Base-by-base conservation (phyloP, 2,113 vertebrate genomes). In the Cyprinodon brontotheroides region DNA sequence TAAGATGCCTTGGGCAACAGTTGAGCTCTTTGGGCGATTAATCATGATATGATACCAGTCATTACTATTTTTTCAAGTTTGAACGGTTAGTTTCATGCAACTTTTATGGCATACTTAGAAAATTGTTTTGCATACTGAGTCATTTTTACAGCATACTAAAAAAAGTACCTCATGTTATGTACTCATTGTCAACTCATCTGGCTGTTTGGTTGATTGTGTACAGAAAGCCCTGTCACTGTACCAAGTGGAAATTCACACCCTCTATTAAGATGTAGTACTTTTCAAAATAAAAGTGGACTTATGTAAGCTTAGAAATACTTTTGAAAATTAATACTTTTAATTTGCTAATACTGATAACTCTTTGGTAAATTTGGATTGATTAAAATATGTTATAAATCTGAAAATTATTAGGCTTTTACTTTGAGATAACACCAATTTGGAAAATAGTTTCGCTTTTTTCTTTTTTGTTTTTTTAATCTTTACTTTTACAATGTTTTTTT, bases 201-300 rank as follows among this genome's bases (percentile, higher is more conserved):
- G 37, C 37, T 43, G 50, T 65, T 70, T 53, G 10, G 0, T 1
- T 43, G 6, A 78, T 57, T 47, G 17, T 62, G 15, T 47, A 20
- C 15, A 48, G 38, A 41, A 13, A 41, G 2, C 11, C 22, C 11
- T 59, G 69, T 40, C 4, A 64, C 14, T 14, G 15, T 48, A 8
- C 0, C 3, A 60, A 36, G 15, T 48, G 57, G 9, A 63, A 36
- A 11, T 39, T 1, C 66, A 4, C 10, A 11, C 64, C n/a, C 47
- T 61, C 15, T 62, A 4, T 14, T 61, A 48, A 43, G 43, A 10
- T 43, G 39, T 8, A 11, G 3, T 8, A 40, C 4, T 74, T 79
- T 81, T 81, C 67, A 37, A 68, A 88, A 77, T 83, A 83, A 86
- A 83, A 3, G 17, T n/a, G 13, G 37, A 22, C 17, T 53, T 41